Base-by-base conservation (phyloP, 2,797 vertebrate species). In the Zenarchopterus dispar region DNA sequence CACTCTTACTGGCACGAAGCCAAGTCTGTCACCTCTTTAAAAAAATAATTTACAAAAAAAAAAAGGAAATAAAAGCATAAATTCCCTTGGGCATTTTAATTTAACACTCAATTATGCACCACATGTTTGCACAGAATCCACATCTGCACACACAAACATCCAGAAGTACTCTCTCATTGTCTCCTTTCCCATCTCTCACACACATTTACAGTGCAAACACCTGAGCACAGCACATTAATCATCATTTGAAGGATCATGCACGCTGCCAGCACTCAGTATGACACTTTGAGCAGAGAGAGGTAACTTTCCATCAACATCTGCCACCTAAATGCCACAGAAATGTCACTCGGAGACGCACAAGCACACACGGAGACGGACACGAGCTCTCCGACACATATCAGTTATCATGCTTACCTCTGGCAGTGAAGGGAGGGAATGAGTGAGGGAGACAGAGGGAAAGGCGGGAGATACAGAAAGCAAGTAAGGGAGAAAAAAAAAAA, bases 361-460 rank as follows among this genome's bases (percentile, higher is more conserved):
- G 60, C 55, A 57, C 70, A 62, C 68, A 49, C 19, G 51, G 66
- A 84, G 56, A 76, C 50, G 18, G 50, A 74, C 75, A 74, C 52
- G 73, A 50, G 45, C 72, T 56, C 80, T 60, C 81, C 76, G 70
- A 89, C 88, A 86, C 70, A 87, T 78, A 91, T 88, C 89, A 87
- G 90, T 91, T 89, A 88, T 86, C 90, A 89, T 93, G 86, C 92
- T 90, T 93, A 94, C 93, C 93, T 93, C 90, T 92, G 89, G 88
- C 90, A 88, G 88, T 82, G 89, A 84, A 91, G 87, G 93, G 90
- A 92, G 89, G 86, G 90, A 93, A 89, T 90, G 89, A 93, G 89
- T 83, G 86, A 84, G 82, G 73, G 88, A 93, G 88, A 68, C 80
- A 73, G 84, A 84, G 85, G 84, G 85, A 82, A 73, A 86, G 78